Evolutionary conservation across 2,888 invertebrate species (phyloP).

Genomic region (Synergus laeviventris): DNA sequence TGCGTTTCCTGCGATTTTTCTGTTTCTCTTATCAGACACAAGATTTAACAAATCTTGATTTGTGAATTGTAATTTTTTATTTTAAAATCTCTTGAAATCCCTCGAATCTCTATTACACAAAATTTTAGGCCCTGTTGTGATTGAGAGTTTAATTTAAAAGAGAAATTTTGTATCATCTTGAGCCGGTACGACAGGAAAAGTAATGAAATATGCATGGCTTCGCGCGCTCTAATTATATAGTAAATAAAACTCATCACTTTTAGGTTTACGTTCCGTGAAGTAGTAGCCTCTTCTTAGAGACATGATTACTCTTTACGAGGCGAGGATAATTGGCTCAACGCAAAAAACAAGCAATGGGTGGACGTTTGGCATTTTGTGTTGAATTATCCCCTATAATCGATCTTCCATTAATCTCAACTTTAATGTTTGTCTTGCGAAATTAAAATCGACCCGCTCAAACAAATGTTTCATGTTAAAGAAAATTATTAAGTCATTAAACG

Average conservation of each 20-base stretch:
- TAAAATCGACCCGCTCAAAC: neutral
- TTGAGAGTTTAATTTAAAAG: neutral
- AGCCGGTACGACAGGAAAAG: neutral
- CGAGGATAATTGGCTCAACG: slow-evolving; percentile 12
- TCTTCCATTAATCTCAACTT: neutral
- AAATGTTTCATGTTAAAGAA: too few relatives aligned
- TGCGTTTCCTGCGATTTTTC: slow-evolving; percentile 59
- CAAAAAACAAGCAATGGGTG: neutral
- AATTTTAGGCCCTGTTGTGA: too few relatives aligned
- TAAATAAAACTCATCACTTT: slow-evolving; percentile 65
- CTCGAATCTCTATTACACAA: too few relatives aligned
- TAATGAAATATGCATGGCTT: slow-evolving; percentile 62
- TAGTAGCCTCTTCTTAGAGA: slow-evolving; percentile 55
- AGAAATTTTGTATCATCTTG: neutral
- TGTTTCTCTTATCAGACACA: neutral
- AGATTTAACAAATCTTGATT: neutral
- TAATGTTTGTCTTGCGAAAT: slow-evolving; percentile 11
- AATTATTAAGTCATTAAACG: too few relatives aligned
- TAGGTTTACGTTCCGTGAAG: slow-evolving; percentile 66
- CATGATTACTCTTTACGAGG: slow-evolving; percentile 58
- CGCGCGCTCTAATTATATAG: slow-evolving; percentile 65
- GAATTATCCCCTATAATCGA: slow-evolving; percentile 12
- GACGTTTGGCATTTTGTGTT: neutral
- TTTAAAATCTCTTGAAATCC: too few relatives aligned
- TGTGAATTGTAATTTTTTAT: too few relatives aligned